Evolutionary conservation across 1,140 invertebrate species (phyloP).

Genomic region (Drosophila pseudoobscura): DNA sequence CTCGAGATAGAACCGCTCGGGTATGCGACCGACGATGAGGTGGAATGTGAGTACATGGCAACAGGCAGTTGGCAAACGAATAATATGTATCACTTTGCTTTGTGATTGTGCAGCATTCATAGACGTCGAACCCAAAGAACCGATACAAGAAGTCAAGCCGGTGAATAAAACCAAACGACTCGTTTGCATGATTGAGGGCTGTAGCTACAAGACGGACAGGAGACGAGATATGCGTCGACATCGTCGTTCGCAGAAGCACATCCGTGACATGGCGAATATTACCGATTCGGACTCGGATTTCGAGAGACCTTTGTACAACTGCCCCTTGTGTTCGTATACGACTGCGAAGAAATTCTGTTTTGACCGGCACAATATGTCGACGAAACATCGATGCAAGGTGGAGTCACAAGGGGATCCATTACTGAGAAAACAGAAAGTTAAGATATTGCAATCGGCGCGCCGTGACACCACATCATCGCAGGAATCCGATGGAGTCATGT

Average conservation of each 20-base stretch:
- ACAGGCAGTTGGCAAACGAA: neutral
- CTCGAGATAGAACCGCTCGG: conserved; percentile 5
- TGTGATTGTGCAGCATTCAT: neutral
- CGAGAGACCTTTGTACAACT: conserved; percentile 14
- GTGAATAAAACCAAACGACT: conserved; percentile 11
- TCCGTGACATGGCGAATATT: neutral
- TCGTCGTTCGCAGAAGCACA: conserved; percentile 25
- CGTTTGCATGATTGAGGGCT: conserved; percentile 24
- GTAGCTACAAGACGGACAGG: conserved; percentile 30
- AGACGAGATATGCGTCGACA: conserved; percentile 31
- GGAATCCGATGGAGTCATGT: neutral
- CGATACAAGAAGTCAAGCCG: neutral
- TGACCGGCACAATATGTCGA: conserved; percentile 18
- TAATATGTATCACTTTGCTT: neutral
- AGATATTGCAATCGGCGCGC: no score
- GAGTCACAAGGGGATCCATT: neutral
- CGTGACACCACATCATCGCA: no score
- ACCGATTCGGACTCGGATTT: conserved; percentile 38
- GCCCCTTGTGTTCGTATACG: conserved; percentile 23
- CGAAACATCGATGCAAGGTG: conserved; percentile 4
- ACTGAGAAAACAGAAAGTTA: no score
- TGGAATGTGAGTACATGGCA: conserved; percentile 10
- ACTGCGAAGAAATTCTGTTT: conserved; percentile 34
- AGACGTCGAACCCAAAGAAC: neutral
- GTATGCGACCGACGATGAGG: neutral